phyloP scores from a whole-genome alignment of 1,140 invertebrate genomes.

The Nixonia krombeini region DNA sequence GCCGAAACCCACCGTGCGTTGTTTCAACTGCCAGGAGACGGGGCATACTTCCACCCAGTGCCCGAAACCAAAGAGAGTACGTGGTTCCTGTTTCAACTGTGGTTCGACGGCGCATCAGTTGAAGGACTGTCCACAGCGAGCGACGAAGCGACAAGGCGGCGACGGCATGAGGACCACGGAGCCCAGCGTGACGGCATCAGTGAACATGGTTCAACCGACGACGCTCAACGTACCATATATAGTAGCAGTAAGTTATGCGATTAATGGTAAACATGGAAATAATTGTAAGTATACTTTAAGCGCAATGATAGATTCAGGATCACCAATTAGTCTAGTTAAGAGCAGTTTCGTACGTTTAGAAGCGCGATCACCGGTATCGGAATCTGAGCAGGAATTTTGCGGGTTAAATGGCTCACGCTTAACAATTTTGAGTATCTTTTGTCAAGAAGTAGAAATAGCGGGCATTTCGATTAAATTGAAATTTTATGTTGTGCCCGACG shows the following conservation, averaged over 20 bases:
- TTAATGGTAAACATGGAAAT: too few relatives aligned
- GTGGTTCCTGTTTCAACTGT: constrained; percentile 10
- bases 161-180: too few relatives aligned
- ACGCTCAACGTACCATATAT: too few relatives aligned
- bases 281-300: neutral
- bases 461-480: neutral
- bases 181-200: too few relatives aligned
- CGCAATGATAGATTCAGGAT: constrained; percentile 27
- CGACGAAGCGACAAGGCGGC: too few relatives aligned
- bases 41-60: constrained; percentile 12
- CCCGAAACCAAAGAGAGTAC: constrained; percentile 1
- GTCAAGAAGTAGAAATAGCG: too few relatives aligned
- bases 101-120: neutral
- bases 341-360: neutral
- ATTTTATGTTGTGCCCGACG: constrained; percentile 11
- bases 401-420: too few relatives aligned
- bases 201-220: too few relatives aligned
- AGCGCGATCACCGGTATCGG: too few relatives aligned
- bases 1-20: neutral
- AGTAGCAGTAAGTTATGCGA: too few relatives aligned
- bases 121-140: constrained; percentile 7
- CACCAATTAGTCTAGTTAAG: constrained; percentile 18
- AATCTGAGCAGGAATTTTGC: too few relatives aligned
- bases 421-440: too few relatives aligned
- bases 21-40: constrained; percentile 20